Percentiles rank a stretch among this genome's conserved stretches.
phyloP scores from a whole-genome alignment of 2,888 invertebrate species.

The Nebria salina region DNA sequence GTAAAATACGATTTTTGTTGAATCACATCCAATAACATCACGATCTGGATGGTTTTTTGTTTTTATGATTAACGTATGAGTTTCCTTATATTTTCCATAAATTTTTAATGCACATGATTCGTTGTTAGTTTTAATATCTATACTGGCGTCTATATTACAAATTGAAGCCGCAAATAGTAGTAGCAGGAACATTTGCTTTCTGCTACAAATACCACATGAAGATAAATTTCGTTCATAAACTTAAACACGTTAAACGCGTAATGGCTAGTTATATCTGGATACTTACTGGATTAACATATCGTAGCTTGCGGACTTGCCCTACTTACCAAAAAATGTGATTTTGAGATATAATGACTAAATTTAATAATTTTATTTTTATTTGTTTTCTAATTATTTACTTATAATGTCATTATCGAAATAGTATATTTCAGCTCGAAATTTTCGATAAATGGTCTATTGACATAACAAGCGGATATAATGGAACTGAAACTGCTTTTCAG shows the following conservation, averaged over 20 bases:
- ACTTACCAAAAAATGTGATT: no score
- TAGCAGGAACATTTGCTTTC: background rate
- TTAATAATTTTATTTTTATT: background rate
- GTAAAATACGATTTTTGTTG: conserved; percentile 5
- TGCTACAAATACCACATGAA: background rate
- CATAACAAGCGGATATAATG: conserved; percentile 24
- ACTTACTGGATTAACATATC: no score
- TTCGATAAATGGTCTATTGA: conserved; percentile 23
- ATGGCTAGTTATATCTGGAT: no score
- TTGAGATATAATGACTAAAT: background rate
- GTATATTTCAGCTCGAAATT: background rate
- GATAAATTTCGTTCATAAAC: no score
- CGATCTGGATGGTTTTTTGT: background rate
- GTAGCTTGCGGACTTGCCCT: no score
- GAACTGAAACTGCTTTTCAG: conserved; percentile 23
- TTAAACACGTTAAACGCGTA: no score
- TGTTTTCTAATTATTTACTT: background rate
- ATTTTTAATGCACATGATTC: background rate
- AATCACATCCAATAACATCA: background rate
- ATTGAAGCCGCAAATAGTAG: background rate
- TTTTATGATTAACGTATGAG: background rate
- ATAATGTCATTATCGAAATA: background rate
- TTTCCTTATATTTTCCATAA: background rate
- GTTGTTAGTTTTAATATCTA: background rate
- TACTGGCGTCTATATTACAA: background rate